Evolutionary conservation across 2,113 vertebrate species (phyloP).

Genomic region (Amphiprion percula): DNA sequence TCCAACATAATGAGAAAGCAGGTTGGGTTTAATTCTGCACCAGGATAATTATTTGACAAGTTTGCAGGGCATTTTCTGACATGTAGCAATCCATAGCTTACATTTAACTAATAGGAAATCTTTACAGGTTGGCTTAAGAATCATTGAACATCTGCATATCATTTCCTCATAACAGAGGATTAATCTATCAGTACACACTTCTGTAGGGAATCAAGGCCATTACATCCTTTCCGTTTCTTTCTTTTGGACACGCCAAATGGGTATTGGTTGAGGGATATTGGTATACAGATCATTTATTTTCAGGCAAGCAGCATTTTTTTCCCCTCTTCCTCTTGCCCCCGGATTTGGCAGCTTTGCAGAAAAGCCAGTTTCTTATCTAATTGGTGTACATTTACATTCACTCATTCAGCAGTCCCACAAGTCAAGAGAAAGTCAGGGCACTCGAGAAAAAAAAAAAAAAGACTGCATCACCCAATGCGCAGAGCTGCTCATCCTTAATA

Average conservation of each 20-base stretch:
- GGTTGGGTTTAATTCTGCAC: not conserved
- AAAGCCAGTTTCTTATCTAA: slow-evolving; percentile 73
- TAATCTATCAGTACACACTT: slow-evolving; percentile 9
- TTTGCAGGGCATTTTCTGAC: not conserved
- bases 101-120: not conserved
- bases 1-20: slow-evolving; percentile 18
- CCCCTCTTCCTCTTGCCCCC: slow-evolving; percentile 13
- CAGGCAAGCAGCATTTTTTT: slow-evolving; percentile 26
- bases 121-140: not conserved
- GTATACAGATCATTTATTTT: slow-evolving; percentile 68
- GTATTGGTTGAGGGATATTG: slow-evolving; percentile 49
- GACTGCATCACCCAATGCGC: slow-evolving; percentile 62
- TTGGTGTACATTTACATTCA: slow-evolving; percentile 78
- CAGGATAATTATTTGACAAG: slow-evolving; percentile 8
- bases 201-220: slow-evolving; percentile 11
- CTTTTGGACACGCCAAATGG: slow-evolving; percentile 10
- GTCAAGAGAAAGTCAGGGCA: slow-evolving; percentile 69
- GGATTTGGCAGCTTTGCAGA: slow-evolving; percentile 74
- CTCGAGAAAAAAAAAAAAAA: slow-evolving; percentile 29
- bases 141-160: not conserved
- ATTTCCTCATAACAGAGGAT: not conserved
- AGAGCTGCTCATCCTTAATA: slow-evolving; percentile 75
- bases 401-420: slow-evolving; percentile 73
- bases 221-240: slow-evolving; percentile 2
- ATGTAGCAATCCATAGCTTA: not conserved